Base-by-base conservation (phyloP, 2,797 vertebrate genomes). In the Oreochromis grahami region DNA sequence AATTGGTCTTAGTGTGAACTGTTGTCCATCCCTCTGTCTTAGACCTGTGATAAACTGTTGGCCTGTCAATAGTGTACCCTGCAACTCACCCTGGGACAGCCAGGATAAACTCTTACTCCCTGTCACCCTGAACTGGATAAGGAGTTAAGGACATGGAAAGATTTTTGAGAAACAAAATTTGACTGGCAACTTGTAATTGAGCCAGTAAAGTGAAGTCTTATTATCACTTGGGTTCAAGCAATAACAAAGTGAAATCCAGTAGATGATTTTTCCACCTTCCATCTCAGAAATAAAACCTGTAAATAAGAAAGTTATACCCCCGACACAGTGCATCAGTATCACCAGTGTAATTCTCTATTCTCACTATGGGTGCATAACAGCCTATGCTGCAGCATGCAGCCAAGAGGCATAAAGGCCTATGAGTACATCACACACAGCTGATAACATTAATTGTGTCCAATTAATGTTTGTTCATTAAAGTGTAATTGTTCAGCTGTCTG, bases 401-500 rank as follows among this genome's bases (percentile, higher is more conserved):
- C 38, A 85, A 24, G 43, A 89, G 88, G 38, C 76, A 86, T 50
- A 34, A 50, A 76, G 55, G 14, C 79, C 81, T 77, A 81, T 78
- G 72, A 86, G 86, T 53, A 41, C 80, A 89, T 87, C 78, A 79
- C 81, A 86, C 70, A 26, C 52, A 76, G 77, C 60, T 68, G 79
- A 81, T 85, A 84, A 81, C 91, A 88, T 93, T 88, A 88, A 87
- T 90, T 84, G 86, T 63, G 79, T 88, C 85, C 85, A 93, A 91
- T 94, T 93, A 91, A 92, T 86, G 86, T 94, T 89, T 91, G 82
- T 86, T 91, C 79, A 85, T 90, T 88, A 85, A 89, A 86, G 26
- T 87, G 80, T 83, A 88, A 92, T 89, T 93, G 91, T 85, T 87
- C 38, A 32, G 29, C 78, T 84, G 77, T 87, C 86, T 89, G 70